Conservation (phyloP, 30 jellyfish, hydroid and myxozoan species). For the Chrysaora quinquecirrha region DNA sequence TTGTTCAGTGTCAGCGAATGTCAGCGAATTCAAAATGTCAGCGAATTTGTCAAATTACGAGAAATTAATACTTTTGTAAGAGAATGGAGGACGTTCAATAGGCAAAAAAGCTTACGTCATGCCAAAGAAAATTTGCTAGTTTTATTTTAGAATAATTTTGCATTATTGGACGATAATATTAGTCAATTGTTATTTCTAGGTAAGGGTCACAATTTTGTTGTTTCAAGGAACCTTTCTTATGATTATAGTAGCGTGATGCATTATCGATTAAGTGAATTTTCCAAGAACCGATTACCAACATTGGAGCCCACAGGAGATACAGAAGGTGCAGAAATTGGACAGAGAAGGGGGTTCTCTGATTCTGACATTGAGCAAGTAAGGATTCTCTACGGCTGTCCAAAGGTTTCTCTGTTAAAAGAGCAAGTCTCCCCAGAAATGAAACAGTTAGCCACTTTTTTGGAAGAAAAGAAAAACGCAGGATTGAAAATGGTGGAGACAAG, state of each 20-base stretch:
- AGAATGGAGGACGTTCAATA: not conserved
- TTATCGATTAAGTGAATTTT: constrained; percentile 42
- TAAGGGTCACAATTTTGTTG: constrained; percentile 10
- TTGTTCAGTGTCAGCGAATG: too few species aligned
- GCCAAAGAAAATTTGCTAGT: not conserved
- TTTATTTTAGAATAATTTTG: not conserved
- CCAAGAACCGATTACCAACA: constrained; percentile 26
- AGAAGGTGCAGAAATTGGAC: too few species aligned
- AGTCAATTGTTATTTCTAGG: not conserved
- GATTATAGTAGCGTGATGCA: constrained; percentile 61
- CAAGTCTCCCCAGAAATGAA: too few species aligned
- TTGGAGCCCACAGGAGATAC: constrained; percentile 42
- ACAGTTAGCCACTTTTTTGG: too few species aligned
- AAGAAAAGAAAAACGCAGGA: too few species aligned
- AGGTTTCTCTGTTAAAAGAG: too few species aligned
- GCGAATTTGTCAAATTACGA: not conserved
- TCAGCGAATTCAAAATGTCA: too few species aligned
- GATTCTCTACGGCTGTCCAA: constrained; percentile 31
- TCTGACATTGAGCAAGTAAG: constrained; percentile 48
- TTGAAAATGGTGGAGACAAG: too few species aligned
- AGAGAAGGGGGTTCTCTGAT: constrained; percentile 55
- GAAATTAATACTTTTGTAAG: not conserved
- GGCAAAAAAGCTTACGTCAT: not conserved
- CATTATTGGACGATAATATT: too few species aligned
- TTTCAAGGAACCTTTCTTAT: constrained; percentile 10